Evolutionary conservation across 2,113 vertebrate species (phyloP), one percentile per base, ranked within the genome.

Genomic region (Ciconia boyciana): DNA sequence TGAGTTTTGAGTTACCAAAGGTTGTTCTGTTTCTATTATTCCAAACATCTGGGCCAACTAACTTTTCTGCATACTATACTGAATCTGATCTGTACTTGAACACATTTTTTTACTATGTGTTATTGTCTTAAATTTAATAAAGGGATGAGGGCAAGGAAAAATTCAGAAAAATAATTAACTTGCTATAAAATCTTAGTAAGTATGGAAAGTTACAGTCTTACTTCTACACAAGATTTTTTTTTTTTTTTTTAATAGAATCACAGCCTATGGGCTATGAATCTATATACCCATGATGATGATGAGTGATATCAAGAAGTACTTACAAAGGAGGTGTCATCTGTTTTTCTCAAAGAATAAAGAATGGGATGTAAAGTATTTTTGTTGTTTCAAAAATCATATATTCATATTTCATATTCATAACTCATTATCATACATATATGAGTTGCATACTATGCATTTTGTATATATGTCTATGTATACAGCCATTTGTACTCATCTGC

Each of bases 161-260:
- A 34, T 28, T 24, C 3, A 49, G 17, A 51, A 91, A 74, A 68
- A 57, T 9, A 60, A 66, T 39, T 32, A 44, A 44, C 12, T 66
- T 60, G 2, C 5, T 41, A 26, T 43, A 36, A 76, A 83, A 41
- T 83, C 5, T 87, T 61, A 44, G 6, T 36, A 76, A n/a, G 6
- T 52, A 31, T 19, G 17, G 20, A 69, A n/a, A 60, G 8, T 12
- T 71, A 55, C 11, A 61, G 9, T 62, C 20, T 71, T 65, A 51
- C 8, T 1, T 49, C 16, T 70, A 60, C 12, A 34, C 0, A 36
- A 52, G 11, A 1, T 13, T 36, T 25, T 3, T 31, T 49, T 7
- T 48, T 8, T 12, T 34, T 32, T 34, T 62, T 57, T 31, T 2
- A 5, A 5, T 61, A 41, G 6, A 71, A 54, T 44, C 28, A 31